phyloP scores from a whole-genome alignment of 2,888 invertebrate genomes.

The Creontiades dilutus region DNA sequence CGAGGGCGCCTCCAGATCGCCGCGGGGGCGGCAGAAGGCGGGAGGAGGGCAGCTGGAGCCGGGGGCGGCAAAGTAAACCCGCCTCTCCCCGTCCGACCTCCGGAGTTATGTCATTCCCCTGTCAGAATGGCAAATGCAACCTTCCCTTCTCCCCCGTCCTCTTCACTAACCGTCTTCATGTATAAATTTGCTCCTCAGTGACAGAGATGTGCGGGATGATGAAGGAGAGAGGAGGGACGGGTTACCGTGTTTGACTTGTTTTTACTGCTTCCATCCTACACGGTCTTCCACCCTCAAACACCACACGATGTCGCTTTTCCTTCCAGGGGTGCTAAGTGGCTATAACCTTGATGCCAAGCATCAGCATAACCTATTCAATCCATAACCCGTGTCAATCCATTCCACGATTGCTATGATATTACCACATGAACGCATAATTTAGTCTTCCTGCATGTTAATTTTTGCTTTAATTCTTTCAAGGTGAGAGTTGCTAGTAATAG shows the following conservation, averaged over 20 bases:
- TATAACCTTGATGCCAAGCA: background rate
- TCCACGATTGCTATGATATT: no score
- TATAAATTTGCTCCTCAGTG: conserved; percentile 51
- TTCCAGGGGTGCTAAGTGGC: background rate
- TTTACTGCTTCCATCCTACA: conserved; percentile 33
- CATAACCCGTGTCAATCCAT: background rate
- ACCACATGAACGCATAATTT: no score
- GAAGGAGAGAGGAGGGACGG: background rate
- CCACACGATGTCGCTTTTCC: background rate
- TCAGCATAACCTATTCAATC: background rate
- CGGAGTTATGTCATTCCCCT: conserved; percentile 1
- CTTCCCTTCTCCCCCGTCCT: background rate
- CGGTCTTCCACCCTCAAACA: conserved; percentile 4
- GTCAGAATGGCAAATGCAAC: conserved; percentile 9
- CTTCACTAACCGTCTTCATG: background rate
- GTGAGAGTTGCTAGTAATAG: no score
- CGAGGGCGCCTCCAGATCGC: background rate
- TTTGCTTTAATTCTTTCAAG: no score
- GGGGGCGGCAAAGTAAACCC: conserved; percentile 2
- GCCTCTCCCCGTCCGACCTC: background rate
- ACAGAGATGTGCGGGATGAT: background rate
- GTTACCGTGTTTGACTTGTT: conserved; percentile 35
- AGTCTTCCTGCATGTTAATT: no score
- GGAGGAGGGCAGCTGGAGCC: background rate
- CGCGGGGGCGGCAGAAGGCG: background rate